Percentiles rank a stretch among this genome's conserved stretches.
Evolutionary conservation across 64 coral and sea anemone genomes (phyloP).

Genomic region (Acropora yongei): DNA sequence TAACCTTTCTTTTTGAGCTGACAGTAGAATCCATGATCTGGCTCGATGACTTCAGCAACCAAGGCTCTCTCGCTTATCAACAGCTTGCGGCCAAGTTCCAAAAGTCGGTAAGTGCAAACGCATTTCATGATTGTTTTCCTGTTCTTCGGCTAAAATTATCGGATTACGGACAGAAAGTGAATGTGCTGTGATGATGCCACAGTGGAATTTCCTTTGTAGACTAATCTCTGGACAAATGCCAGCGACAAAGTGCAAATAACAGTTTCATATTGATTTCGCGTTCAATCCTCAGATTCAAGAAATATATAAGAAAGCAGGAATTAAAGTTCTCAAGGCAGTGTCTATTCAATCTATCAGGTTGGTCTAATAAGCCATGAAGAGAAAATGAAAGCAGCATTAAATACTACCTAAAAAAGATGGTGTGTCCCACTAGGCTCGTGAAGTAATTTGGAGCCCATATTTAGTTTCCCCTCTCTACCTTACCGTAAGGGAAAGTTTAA

Average conservation of each 20-base stretch:
- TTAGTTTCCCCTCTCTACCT: too few relatives aligned
- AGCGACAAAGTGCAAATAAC: too few relatives aligned
- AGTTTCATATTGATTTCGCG: not conserved
- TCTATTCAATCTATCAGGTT: conserved; percentile 24
- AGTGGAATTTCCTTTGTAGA: too few relatives aligned
- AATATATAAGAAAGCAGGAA: conserved; percentile 29
- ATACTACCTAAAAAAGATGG: too few relatives aligned
- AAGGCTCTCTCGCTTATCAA: conserved; percentile 45
- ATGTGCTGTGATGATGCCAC: too few relatives aligned
- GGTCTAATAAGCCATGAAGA: not conserved
- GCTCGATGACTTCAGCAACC: conserved; percentile 45
- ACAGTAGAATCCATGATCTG: conserved; percentile 45
- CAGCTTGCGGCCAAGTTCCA: conserved; percentile 47
- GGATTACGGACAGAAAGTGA: too few relatives aligned
- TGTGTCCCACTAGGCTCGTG: too few relatives aligned
- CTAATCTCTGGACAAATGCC: too few relatives aligned
- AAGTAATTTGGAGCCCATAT: too few relatives aligned
- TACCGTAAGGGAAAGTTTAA: not conserved
- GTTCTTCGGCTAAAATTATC: too few relatives aligned
- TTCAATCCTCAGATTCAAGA: conserved; percentile 1
- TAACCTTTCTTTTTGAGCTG: conserved; percentile 67
- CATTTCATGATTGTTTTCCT: too few relatives aligned
- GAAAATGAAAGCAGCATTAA: not conserved
- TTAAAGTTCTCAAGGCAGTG: not conserved
- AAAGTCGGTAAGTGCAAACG: conserved; percentile 15